A percentile compares a stretch with the other conserved stretches of the same genome.
Conservation (phyloP, 2,113 vertebrate genomes). For the Chlorocebus sabaeus region DNA sequence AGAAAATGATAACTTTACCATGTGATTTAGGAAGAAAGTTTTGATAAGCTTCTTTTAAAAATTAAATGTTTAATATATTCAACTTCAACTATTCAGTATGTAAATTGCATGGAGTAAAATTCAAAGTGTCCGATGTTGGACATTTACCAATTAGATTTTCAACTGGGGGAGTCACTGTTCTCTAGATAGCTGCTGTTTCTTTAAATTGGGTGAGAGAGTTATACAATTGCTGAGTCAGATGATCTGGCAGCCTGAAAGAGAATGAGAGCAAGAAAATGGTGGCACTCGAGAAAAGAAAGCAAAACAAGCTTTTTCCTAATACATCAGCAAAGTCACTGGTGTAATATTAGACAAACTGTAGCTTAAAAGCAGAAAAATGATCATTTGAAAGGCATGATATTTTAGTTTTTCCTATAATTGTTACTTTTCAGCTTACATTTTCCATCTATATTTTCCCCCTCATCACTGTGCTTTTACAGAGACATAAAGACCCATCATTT, state of each 20-base stretch:
- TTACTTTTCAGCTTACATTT: background rate
- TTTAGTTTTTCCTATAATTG: background rate
- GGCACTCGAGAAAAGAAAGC: slow-evolving; percentile 66
- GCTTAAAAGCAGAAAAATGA: slow-evolving; percentile 25
- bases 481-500: slow-evolving; percentile 9
- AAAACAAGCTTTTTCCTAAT: slow-evolving; percentile 20
- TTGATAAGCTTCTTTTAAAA: slow-evolving; percentile 15
- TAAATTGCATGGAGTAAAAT: slow-evolving; percentile 12
- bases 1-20: background rate
- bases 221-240: slow-evolving; percentile 73
- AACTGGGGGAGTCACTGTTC: background rate
- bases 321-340: background rate
- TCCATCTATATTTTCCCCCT: background rate
- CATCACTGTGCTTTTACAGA: background rate
- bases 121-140: background rate
- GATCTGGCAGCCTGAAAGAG: slow-evolving; percentile 43
- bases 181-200: slow-evolving; percentile 66
- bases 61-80: background rate
- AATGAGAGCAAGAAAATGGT: slow-evolving; percentile 67
- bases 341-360: background rate
- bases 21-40: slow-evolving; percentile 6
- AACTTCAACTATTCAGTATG: slow-evolving; percentile 2
- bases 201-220: slow-evolving; percentile 64
- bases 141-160: slow-evolving; percentile 1
- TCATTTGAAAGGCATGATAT: background rate